Percentiles rank a stretch among this genome's conserved stretches.
phyloP scores from a whole-genome alignment of 2,888 invertebrate species.

The Andrena fulva region DNA sequence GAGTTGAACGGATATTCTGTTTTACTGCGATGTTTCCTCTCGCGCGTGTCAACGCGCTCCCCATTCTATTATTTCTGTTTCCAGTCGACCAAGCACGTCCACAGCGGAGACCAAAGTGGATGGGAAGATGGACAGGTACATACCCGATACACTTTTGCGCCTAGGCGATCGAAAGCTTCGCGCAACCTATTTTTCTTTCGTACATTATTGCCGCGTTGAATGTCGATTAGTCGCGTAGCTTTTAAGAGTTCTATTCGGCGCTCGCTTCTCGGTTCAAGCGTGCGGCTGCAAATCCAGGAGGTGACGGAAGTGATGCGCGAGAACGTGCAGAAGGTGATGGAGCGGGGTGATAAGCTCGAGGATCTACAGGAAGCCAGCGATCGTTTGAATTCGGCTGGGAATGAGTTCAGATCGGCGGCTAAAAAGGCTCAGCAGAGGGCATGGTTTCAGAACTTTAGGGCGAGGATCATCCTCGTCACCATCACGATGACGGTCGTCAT shows the following conservation, averaged over 20 bases:
- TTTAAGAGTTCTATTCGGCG: not conserved
- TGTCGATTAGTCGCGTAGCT: not conserved
- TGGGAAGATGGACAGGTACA: constrained; percentile 75
- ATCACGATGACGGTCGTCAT: constrained; percentile 77
- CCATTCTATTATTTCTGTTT: constrained; percentile 21
- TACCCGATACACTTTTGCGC: constrained; percentile 22
- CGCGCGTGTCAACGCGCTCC: not conserved
- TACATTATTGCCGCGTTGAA: not conserved
- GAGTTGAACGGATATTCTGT: constrained; percentile 31
- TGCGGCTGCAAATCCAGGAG: constrained; percentile 82
- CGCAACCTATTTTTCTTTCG: not conserved
- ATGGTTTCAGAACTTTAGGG: constrained; percentile 81
- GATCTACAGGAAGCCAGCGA: constrained; percentile 83
- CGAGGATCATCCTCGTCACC: constrained; percentile 76
- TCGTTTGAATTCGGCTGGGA: constrained; percentile 78
- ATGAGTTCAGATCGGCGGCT: constrained; percentile 81
- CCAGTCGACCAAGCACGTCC: constrained; percentile 77
- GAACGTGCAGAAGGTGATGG: constrained; percentile 83
- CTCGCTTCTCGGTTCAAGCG: constrained; percentile 68
- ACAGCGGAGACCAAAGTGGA: constrained; percentile 56
- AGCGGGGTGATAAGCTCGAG: constrained; percentile 82
- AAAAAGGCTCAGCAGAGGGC: constrained; percentile 79
- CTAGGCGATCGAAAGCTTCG: not conserved
- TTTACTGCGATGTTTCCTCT: not conserved
- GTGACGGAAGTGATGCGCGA: constrained; percentile 83